phyloP scores from a whole-genome alignment of 2,113 vertebrate genomes.

The Eublepharis macularius region DNA sequence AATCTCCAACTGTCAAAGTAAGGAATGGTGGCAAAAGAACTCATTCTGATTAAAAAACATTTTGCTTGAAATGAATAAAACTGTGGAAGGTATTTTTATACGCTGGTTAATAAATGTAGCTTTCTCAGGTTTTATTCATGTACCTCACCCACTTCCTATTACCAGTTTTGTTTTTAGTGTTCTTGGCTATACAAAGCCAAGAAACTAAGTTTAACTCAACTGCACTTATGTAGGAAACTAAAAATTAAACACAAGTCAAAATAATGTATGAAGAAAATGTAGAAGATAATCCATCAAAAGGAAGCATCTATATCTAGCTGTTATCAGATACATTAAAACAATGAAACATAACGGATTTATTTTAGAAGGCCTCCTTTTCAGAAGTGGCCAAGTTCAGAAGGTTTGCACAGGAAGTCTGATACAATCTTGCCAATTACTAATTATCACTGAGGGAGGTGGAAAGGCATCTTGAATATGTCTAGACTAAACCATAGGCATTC shows the following conservation, averaged over 20 bases:
- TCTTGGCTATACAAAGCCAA: neutral
- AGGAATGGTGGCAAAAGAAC: neutral
- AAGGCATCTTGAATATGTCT: neutral
- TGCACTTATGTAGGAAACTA: neutral
- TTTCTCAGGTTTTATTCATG: neutral
- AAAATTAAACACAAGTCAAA: neutral
- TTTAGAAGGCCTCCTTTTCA: neutral
- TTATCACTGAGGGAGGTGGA: neutral
- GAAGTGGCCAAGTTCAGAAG: neutral
- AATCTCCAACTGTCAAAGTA: neutral
- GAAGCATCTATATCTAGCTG: neutral
- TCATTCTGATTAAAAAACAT: neutral
- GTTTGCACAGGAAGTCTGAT: neutral
- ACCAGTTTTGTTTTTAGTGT: neutral
- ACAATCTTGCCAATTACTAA: slow-evolving; percentile 3
- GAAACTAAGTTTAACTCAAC: neutral
- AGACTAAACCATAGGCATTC: slow-evolving; percentile 8
- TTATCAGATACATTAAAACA: neutral
- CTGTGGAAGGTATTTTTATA: neutral
- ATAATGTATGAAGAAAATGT: neutral
- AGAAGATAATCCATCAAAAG: neutral
- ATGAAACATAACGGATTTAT: neutral
- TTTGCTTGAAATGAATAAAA: neutral
- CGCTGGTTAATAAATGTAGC: neutral
- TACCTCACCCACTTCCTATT: neutral